A percentile compares a stretch with the other conserved stretches of the same genome.
phyloP scores from a whole-genome alignment of 2,113 vertebrate genomes.

The Rhagologus leucostigma region DNA sequence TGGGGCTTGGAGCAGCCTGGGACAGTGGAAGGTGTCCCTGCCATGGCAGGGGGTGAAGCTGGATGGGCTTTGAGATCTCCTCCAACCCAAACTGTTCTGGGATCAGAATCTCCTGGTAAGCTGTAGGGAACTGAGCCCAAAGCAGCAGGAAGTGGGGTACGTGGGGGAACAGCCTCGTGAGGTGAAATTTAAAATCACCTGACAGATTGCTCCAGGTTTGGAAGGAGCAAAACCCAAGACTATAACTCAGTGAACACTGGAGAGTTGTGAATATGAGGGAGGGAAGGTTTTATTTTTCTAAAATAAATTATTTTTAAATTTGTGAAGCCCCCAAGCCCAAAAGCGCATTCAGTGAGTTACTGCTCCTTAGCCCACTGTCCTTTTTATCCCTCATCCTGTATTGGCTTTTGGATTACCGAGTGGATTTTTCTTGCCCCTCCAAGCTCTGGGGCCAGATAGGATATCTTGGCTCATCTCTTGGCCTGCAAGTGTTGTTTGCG shows the following conservation, averaged over 20 bases:
- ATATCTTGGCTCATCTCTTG: neutral
- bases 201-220: neutral
- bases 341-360: neutral
- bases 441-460: neutral
- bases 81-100: neutral
- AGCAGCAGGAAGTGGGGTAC: neutral
- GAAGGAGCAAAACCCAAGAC: neutral
- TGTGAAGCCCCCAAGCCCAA: neutral
- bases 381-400: neutral
- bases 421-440: neutral
- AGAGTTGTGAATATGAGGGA: neutral
- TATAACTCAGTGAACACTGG: neutral
- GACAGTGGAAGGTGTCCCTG: neutral
- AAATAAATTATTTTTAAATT: neutral
- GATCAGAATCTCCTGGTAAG: neutral
- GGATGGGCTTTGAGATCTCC: neutral
- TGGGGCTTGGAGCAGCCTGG: neutral
- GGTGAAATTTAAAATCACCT: neutral
- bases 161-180: fast-evolving
- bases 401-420: neutral
- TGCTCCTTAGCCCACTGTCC: neutral
- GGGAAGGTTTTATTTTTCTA: neutral
- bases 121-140: neutral
- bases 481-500: slow-evolving; percentile 16
- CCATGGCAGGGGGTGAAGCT: fast-evolving